These are phyloP conservation scores for Strigamia crassipes DNA, from an alignment of 2,888 invertebrate genomes.

Conservation along the genomic window DNA sequence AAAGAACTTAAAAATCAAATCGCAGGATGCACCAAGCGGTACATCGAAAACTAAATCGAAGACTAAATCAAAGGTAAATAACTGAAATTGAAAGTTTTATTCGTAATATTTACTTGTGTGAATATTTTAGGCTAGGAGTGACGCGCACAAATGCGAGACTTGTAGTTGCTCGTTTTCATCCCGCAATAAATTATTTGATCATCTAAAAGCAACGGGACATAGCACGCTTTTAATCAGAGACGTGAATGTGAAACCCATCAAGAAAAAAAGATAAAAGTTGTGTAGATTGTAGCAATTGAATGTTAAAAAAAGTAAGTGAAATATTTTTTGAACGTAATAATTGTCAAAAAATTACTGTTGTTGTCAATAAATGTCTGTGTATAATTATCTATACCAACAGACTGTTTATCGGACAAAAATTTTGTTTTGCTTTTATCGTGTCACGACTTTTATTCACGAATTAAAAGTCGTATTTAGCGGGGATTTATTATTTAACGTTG, in stretches of 20 bases:
- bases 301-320: background rate
- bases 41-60: background rate
- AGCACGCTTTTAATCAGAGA: background rate
- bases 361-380: no score
- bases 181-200: conserved; percentile 45
- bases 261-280: conserved; percentile 5
- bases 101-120: background rate
- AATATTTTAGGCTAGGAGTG: conserved; percentile 13
- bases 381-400: no score
- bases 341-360: no score
- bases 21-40: background rate
- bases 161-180: conserved; percentile 1
- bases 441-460: background rate
- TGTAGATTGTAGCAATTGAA: background rate
- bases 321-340: background rate
- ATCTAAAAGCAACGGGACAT: conserved; percentile 32
- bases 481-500: no score
- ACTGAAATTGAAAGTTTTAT: background rate
- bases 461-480: no score
- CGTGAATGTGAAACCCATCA: background rate
- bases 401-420: no score
- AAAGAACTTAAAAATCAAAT: background rate
- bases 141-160: background rate
- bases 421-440: background rate
- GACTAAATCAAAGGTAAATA: background rate